Percentiles rank a stretch among this genome's conserved stretches.
Evolutionary conservation across 92 coral and sea anemone species (phyloP).

Genomic region (Pocillopora grandis): DNA sequence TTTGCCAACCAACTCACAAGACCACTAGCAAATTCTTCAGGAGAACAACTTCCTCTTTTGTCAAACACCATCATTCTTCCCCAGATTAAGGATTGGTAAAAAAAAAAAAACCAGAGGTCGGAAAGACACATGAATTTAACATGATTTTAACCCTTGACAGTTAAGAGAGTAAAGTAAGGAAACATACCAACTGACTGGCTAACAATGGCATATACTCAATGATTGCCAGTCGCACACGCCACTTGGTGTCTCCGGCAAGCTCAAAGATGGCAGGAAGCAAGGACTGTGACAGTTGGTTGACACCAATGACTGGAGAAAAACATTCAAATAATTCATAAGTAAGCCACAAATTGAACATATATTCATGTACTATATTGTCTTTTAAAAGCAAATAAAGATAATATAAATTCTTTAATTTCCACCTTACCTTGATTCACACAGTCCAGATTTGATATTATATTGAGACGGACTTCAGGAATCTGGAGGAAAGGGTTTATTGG

Average conservation of each 20-base stretch:
- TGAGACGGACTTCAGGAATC: slow-evolving; percentile 97
- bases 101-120: too few species aligned
- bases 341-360: background rate
- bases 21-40: too few species aligned
- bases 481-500: slow-evolving; percentile 34
- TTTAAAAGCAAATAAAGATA: background rate
- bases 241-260: slow-evolving; percentile 96
- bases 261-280: slow-evolving; percentile 97
- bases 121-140: too few species aligned
- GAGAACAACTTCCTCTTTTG: too few species aligned
- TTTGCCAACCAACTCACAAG: too few species aligned
- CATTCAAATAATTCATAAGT: background rate
- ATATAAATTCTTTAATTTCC: background rate
- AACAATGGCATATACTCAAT: slow-evolving; percentile 99
- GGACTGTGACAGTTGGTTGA: slow-evolving; percentile 95
- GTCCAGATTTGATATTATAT: slow-evolving; percentile 97
- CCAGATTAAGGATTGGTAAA: too few species aligned
- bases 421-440: slow-evolving; percentile 95
- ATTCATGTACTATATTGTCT: background rate
- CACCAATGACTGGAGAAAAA: slow-evolving; percentile 81
- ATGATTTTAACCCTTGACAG: too few species aligned
- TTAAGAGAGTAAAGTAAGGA: too few species aligned
- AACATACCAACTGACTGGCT: slow-evolving; percentile 92
- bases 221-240: slow-evolving; percentile 98
- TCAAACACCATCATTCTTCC: too few species aligned